These are phyloP conservation scores for Cantharis lateralis DNA, from an alignment of 2,888 invertebrate species.

Conservation along the genomic window DNA sequence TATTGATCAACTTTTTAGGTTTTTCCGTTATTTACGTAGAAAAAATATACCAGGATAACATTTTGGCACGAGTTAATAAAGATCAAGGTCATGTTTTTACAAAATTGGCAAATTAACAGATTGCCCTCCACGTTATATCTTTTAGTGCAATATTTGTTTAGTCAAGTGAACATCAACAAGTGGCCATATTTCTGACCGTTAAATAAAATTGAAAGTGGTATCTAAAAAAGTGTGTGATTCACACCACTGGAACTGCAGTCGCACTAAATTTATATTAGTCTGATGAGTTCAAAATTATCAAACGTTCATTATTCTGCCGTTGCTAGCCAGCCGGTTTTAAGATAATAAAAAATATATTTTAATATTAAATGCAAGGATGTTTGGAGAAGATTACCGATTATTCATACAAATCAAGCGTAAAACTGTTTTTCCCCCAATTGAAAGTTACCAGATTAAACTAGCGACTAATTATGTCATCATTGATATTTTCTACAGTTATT, in stretches of 20 bases:
- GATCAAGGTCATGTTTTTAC: conserved; percentile 30
- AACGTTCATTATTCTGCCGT: conserved; percentile 1
- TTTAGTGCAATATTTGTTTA: neutral
- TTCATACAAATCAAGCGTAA: neutral
- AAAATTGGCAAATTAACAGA: conserved; percentile 20
- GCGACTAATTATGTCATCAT: neutral
- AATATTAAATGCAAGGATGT: neutral
- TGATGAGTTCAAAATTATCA: neutral
- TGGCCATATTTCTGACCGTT: neutral
- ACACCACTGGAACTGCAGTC: neutral
- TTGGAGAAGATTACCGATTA: neutral
- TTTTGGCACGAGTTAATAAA: conserved; percentile 30
- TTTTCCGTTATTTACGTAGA: conserved; percentile 9
- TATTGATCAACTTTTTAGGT: neutral
- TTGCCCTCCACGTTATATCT: neutral
- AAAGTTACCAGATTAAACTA: neutral
- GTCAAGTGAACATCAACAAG: conserved; percentile 10
- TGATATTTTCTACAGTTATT: neutral
- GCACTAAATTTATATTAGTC: neutral
- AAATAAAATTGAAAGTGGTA: neutral
- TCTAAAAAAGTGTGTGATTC: neutral
- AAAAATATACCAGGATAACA: conserved; percentile 13
- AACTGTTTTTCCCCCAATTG: neutral
- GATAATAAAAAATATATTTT: neutral
- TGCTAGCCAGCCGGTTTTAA: neutral